Conservation (phyloP, 2,888 invertebrate species). For the Caenorhabditis zanzibari region DNA sequence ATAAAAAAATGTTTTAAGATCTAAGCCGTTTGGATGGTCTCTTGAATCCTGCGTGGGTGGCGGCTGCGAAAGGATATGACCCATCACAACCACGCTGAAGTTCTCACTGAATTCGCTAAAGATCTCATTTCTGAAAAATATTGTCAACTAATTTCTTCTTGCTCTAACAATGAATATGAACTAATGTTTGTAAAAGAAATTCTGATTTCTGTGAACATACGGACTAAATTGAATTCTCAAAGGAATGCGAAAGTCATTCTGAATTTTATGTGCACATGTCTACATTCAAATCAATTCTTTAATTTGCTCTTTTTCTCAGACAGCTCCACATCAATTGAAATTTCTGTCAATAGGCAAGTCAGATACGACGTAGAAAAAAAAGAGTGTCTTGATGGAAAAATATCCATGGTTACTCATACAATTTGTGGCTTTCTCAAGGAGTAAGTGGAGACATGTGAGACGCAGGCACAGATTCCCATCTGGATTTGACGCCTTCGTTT, state of each 20-base stretch:
- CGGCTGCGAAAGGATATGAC: conserved; percentile 38
- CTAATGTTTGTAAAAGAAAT: no score
- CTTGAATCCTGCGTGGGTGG: conserved; percentile 47
- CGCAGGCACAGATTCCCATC: conserved; percentile 42
- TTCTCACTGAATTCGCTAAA: not conserved
- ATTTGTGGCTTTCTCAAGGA: conserved; percentile 55
- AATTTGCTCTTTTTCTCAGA: not conserved
- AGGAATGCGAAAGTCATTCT: no score
- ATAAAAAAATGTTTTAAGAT: conserved; percentile 11
- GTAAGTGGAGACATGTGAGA: conserved; percentile 13
- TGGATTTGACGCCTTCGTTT: conserved; percentile 29
- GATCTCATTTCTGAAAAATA: not conserved
- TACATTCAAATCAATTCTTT: not conserved
- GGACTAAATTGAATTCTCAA: no score
- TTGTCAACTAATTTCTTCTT: not conserved
- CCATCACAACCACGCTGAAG: not conserved
- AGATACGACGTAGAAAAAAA: conserved; percentile 7
- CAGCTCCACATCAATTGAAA: not conserved
- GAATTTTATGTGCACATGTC: not conserved
- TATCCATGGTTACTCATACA: conserved; percentile 65
- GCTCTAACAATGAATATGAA: no score
- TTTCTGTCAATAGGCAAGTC: conserved; percentile 4
- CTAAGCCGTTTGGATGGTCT: conserved; percentile 31
- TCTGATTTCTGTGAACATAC: not conserved
- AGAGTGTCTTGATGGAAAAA: conserved; percentile 27